phyloP scores from a whole-genome alignment of 2,797 vertebrate species.

The Prunella strophiata region DNA sequence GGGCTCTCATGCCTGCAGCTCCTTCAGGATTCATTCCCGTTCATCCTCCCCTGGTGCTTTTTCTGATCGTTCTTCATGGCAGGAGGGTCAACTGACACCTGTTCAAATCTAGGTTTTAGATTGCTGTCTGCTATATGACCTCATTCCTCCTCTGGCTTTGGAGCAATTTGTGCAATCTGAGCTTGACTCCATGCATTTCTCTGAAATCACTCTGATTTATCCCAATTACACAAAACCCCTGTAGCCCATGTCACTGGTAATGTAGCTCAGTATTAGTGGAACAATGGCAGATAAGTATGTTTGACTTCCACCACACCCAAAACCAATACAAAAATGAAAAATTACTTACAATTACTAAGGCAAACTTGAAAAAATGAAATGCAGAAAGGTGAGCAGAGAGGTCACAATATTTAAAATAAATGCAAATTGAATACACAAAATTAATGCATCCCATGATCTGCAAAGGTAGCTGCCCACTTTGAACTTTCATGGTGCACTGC shows the following conservation, averaged over 20 bases:
- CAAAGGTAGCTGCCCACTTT: not conserved
- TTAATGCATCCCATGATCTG: not conserved
- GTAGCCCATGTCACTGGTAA: not conserved
- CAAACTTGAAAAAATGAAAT: not conserved
- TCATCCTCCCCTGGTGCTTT: not conserved
- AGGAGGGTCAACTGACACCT: constrained; percentile 28
- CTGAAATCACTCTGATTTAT: constrained; percentile 4
- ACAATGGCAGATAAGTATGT: not conserved
- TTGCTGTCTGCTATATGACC: constrained; percentile 8
- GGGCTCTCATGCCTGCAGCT: not conserved
- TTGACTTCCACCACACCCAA: not conserved
- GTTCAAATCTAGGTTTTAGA: constrained; percentile 41
- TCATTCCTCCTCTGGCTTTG: constrained; percentile 30
- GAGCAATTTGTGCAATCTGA: constrained; percentile 22
- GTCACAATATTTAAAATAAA: not conserved
- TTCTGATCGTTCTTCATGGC: not conserved
- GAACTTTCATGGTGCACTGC: not conserved
- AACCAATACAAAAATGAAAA: not conserved
- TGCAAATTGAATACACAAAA: not conserved
- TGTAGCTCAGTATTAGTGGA: not conserved
- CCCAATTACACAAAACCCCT: not conserved
- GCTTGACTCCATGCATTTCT: not conserved
- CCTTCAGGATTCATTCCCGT: accelerated
- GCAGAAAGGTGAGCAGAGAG: not conserved
- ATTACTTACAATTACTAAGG: not conserved